phyloP scores from a whole-genome alignment of 2,113 vertebrate species.

The Colaptes auratus region DNA sequence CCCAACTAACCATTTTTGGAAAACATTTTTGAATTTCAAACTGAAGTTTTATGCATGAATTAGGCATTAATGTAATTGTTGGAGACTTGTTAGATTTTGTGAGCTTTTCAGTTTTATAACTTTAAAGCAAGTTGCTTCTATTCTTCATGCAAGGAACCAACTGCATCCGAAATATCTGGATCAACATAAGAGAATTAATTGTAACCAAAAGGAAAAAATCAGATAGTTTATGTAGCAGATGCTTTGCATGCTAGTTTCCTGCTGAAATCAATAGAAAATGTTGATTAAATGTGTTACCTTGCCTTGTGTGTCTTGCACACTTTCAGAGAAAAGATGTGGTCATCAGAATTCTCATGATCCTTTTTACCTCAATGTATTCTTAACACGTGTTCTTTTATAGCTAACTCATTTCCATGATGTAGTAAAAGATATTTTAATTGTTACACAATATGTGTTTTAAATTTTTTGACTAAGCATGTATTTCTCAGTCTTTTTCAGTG shows the following conservation, averaged over 20 bases:
- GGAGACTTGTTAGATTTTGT: neutral
- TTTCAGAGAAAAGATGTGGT: neutral
- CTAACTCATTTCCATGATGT: neutral
- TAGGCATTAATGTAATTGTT: neutral
- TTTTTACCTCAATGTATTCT: neutral
- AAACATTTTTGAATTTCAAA: neutral
- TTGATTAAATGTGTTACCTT: neutral
- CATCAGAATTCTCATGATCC: neutral
- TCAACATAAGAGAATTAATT: neutral
- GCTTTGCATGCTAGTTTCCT: neutral
- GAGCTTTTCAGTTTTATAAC: neutral
- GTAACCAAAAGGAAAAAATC: constrained; percentile 18
- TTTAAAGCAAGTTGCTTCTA: neutral
- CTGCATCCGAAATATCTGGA: neutral
- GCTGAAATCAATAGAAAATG: neutral
- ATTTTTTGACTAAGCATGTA: neutral
- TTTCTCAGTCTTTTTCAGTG: neutral
- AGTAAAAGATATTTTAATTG: neutral
- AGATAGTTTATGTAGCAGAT: neutral
- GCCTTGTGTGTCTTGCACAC: neutral
- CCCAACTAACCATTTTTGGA: neutral
- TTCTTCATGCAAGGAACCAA: neutral
- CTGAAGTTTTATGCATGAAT: neutral
- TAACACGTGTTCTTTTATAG: neutral
- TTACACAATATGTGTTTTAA: neutral